These are phyloP conservation scores for Plagodis pulveraria DNA, from an alignment of 2,888 invertebrate species.

Conservation along the genomic window DNA sequence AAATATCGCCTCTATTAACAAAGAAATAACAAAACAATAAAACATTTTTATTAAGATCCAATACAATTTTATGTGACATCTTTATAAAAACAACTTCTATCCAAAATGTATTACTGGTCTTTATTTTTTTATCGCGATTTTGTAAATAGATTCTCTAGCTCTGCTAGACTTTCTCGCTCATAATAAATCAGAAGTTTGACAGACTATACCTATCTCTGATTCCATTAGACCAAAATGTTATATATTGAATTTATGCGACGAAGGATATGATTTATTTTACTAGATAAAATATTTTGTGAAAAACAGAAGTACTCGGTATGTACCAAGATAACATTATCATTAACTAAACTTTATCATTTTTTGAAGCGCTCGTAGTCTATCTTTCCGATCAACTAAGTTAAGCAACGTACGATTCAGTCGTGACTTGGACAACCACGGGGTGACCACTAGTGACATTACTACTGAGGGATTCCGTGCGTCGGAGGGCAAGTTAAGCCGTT, in stretches of 20 bases:
- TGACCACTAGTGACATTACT: too few species aligned
- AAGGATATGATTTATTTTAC: not conserved
- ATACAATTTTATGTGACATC: not conserved
- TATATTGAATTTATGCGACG: slow-evolving; percentile 6
- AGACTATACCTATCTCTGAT: slow-evolving; percentile 1
- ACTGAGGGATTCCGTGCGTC: too few species aligned
- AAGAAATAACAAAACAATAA: too few species aligned
- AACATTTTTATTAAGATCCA: not conserved
- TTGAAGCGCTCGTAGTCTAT: too few species aligned
- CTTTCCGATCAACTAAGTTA: too few species aligned
- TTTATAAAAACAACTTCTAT: not conserved
- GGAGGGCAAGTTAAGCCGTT: too few species aligned
- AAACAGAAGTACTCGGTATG: too few species aligned
- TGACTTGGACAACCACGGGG: too few species aligned
- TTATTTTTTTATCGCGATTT: not conserved
- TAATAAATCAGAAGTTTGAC: slow-evolving; percentile 5
- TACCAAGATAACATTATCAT: too few species aligned
- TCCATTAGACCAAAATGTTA: not conserved
- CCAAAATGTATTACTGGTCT: not conserved
- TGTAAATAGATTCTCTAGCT: slow-evolving; percentile 5
- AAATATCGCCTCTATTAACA: too few species aligned
- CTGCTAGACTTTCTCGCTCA: not conserved
- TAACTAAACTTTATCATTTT: too few species aligned
- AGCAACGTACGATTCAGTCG: too few species aligned
- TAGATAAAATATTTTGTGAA: not conserved